A percentile compares a stretch with the other conserved stretches of the same genome.
phyloP scores from a whole-genome alignment of 2,888 invertebrate genomes.

The Cabera pusaria region DNA sequence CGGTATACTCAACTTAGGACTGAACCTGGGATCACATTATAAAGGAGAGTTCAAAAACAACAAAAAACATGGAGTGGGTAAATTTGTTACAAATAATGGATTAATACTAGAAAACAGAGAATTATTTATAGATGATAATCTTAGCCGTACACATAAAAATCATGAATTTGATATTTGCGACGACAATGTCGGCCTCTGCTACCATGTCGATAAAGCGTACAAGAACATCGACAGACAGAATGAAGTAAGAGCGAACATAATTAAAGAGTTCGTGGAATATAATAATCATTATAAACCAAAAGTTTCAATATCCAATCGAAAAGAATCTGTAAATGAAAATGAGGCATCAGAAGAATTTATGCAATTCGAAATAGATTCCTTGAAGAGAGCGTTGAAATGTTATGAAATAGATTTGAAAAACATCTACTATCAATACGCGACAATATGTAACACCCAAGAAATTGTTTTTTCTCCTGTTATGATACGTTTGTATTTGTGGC shows the following conservation, averaged over 20 bases:
- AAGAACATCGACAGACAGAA: slow-evolving; percentile 57
- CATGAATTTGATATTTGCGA: slow-evolving; percentile 58
- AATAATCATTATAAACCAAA: slow-evolving; percentile 43
- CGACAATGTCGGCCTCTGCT: slow-evolving; percentile 64
- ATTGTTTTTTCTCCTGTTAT: slow-evolving; percentile 67
- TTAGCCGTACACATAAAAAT: slow-evolving; percentile 44
- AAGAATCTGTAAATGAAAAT: slow-evolving; percentile 28
- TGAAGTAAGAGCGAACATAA: slow-evolving; percentile 49
- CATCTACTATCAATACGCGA: slow-evolving; percentile 80
- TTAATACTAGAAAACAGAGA: slow-evolving; percentile 68
- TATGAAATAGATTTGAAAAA: slow-evolving; percentile 72
- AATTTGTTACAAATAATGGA: slow-evolving; percentile 82
- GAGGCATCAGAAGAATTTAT: slow-evolving; percentile 44
- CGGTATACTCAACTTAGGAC: slow-evolving; percentile 75
- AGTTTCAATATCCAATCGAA: slow-evolving; percentile 18
- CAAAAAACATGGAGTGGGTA: slow-evolving; percentile 82
- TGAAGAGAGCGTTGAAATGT: slow-evolving; percentile 68
- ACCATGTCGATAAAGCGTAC: slow-evolving; percentile 67
- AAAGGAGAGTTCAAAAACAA: slow-evolving; percentile 81
- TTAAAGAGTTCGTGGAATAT: slow-evolving; percentile 56
- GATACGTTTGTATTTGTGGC: slow-evolving; percentile 83
- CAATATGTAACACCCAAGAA: slow-evolving; percentile 62
- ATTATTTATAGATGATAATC: slow-evolving; percentile 79
- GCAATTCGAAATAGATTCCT: slow-evolving; percentile 67
- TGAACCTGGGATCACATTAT: slow-evolving; percentile 79